phyloP scores from a whole-genome alignment of 2,797 vertebrate genomes.

The Anableps anableps region DNA sequence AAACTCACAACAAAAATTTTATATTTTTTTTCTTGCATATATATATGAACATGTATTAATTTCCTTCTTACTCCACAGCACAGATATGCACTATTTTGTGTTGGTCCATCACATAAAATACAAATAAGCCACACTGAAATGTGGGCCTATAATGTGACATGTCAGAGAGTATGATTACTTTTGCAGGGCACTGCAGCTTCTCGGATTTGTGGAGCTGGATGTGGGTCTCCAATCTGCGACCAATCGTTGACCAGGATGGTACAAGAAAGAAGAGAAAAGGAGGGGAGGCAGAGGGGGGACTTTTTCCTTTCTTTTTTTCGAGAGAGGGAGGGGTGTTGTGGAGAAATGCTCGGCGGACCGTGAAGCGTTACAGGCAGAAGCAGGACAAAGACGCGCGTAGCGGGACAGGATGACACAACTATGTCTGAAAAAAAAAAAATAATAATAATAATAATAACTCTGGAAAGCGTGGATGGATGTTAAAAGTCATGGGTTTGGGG shows the following conservation, averaged over 20 bases:
- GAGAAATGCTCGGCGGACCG: slow-evolving; percentile 77
- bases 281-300: slow-evolving; percentile 1
- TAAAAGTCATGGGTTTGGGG: slow-evolving; percentile 15
- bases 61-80: background rate
- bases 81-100: background rate
- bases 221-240: slow-evolving; percentile 69
- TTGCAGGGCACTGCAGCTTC: background rate
- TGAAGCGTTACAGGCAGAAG: slow-evolving; percentile 78
- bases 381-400: slow-evolving; percentile 77
- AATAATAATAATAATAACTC: slow-evolving; percentile 2
- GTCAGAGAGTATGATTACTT: slow-evolving; percentile 4
- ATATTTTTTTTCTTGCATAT: background rate
- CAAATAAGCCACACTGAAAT: background rate
- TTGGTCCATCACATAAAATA: background rate
- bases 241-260: slow-evolving; percentile 75
- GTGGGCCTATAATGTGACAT: background rate
- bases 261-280: slow-evolving; percentile 57
- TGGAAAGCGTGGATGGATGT: slow-evolving; percentile 30
- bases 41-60: background rate
- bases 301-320: slow-evolving; percentile 57
- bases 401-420: slow-evolving; percentile 49
- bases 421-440: background rate
- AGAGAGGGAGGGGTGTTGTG: slow-evolving; percentile 73
- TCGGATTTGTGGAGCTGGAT: slow-evolving; percentile 47
- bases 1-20: background rate